Evolutionary conservation across 1,140 invertebrate genomes (phyloP).

Genomic region (Drosophila lacteicornis): DNA sequence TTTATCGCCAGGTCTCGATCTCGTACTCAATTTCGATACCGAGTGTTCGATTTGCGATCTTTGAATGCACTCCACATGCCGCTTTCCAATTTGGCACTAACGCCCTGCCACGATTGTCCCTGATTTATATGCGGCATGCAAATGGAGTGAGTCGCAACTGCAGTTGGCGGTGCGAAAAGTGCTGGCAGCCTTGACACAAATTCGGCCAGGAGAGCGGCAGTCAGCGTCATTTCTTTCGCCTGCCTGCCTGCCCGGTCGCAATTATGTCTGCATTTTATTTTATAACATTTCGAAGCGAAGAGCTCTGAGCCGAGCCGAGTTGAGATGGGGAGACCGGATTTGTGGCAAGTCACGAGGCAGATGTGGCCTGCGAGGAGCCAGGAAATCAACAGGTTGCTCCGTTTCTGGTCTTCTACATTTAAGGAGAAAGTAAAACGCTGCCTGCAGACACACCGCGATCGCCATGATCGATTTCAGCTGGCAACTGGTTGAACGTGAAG

Average conservation of each 20-base stretch:
- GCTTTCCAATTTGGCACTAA: conserved; percentile 68
- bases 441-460: conserved; percentile 15
- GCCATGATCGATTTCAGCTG: conserved; percentile 41
- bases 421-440: conserved; percentile 74
- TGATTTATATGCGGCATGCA: conserved; percentile 61
- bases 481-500: conserved; percentile 70
- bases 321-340: conserved; percentile 62
- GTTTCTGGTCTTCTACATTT: conserved; percentile 76
- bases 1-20: conserved; percentile 52
- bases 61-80: conserved; percentile 40
- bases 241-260: conserved; percentile 19
- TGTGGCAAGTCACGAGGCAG: conserved; percentile 73
- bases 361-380: conserved; percentile 57
- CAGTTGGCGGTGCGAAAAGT: conserved; percentile 31
- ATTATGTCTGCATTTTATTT: conserved; percentile 66
- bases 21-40: conserved; percentile 25
- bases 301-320: not conserved
- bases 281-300: conserved; percentile 51
- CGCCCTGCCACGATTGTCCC: conserved; percentile 49
- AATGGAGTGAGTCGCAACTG: conserved; percentile 42
- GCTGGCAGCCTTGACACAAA: conserved; percentile 75
- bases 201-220: conserved; percentile 41
- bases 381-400: conserved; percentile 69
- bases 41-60: conserved; percentile 27
- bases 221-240: conserved; percentile 25